Percentiles rank a stretch among this genome's conserved stretches.
Evolutionary conservation across 53 echinoderm and acorn worm species (phyloP).

Genomic region (Echinarachnius parma): DNA sequence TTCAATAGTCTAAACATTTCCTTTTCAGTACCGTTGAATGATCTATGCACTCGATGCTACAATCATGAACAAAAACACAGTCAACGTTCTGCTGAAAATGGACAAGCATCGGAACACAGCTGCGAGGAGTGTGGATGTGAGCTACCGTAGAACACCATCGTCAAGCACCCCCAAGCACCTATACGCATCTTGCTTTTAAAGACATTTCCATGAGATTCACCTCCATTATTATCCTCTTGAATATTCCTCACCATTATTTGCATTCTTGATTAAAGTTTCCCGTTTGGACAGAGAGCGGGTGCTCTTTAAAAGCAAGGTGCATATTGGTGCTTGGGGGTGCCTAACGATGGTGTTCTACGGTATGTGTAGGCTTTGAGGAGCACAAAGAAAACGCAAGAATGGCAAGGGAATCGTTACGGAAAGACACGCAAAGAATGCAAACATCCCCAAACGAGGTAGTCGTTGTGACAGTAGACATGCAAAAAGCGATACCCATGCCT

Average conservation of each 20-base stretch:
- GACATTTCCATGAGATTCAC: no score
- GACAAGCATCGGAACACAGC: conserved; percentile 29
- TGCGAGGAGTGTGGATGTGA: conserved; percentile 39
- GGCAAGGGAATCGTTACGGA: conserved; percentile 33
- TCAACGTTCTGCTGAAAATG: conserved; percentile 18
- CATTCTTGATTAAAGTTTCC: no score
- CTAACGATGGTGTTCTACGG: no score
- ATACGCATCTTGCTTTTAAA: no score
- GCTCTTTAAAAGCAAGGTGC: no score
- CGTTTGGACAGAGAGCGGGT: no score
- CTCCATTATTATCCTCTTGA: no score
- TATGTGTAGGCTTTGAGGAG: conserved; percentile 20
- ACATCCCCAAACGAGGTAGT: conserved; percentile 24
- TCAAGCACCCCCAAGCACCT: no score
- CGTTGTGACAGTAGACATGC: conserved; percentile 50
- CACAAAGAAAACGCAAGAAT: conserved; percentile 46
- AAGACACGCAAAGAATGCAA: conserved; percentile 36
- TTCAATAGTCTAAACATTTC: conserved; percentile 40
- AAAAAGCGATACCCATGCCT: conserved; percentile 47
- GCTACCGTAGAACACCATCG: no score
- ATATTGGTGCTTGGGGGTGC: no score
- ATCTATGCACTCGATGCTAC: conserved; percentile 40
- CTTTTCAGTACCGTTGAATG: conserved; percentile 41
- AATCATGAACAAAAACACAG: conserved; percentile 33
- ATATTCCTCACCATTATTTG: no score